phyloP scores from a whole-genome alignment of 2,888 invertebrate genomes.

The Aspidapion aeneum region DNA sequence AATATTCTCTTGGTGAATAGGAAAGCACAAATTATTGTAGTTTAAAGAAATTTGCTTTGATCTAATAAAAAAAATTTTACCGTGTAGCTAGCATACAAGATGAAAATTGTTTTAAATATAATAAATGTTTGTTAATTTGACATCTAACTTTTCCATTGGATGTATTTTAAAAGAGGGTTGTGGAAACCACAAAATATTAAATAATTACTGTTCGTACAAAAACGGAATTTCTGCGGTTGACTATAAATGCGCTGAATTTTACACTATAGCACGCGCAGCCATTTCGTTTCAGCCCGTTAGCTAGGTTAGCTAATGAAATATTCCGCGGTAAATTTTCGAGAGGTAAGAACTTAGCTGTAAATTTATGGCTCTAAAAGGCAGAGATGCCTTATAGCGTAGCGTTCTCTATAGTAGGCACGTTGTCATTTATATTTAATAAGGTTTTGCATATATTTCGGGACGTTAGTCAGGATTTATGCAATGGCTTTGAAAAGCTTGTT shows the following conservation, averaged over 20 bases:
- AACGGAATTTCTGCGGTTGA: neutral
- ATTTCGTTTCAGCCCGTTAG: neutral
- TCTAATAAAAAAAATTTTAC: too few relatives aligned
- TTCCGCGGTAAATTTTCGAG: neutral
- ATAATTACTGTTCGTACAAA: too few relatives aligned
- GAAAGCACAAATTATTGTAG: too few relatives aligned
- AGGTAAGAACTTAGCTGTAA: neutral
- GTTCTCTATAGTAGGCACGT: neutral
- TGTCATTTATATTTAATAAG: neutral
- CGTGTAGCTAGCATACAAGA: too few relatives aligned
- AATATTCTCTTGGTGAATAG: too few relatives aligned
- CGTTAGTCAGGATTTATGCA: neutral
- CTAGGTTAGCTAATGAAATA: conserved; percentile 1
- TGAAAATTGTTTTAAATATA: too few relatives aligned
- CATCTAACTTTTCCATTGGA: too few relatives aligned
- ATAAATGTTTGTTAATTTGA: too few relatives aligned
- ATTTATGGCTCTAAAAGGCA: conserved; percentile 1
- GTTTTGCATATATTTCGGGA: neutral
- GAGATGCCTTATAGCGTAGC: neutral
- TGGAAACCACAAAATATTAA: too few relatives aligned
- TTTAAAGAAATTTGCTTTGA: too few relatives aligned
- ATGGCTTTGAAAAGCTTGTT: neutral
- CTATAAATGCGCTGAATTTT: neutral
- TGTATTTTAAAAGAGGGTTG: too few relatives aligned
- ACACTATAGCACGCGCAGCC: too few relatives aligned